These are phyloP conservation scores for Petrocephalus zakoni DNA, from an alignment of 2,113 vertebrate genomes.

Conservation along the genomic window DNA sequence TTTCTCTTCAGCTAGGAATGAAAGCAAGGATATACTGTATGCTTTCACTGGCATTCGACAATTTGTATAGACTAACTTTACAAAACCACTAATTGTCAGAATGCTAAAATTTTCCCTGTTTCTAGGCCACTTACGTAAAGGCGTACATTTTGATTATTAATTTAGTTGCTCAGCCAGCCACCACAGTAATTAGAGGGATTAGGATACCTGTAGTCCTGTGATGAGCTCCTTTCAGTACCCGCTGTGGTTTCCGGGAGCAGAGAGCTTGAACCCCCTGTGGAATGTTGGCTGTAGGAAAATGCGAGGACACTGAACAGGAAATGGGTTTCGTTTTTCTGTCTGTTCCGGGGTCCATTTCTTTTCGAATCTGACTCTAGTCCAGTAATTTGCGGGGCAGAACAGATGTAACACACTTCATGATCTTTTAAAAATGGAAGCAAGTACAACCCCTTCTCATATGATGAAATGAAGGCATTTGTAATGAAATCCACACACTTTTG, in stretches of 20 bases:
- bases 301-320: neutral
- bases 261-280: neutral
- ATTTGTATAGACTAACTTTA: neutral
- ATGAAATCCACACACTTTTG: neutral
- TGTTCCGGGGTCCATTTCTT: neutral
- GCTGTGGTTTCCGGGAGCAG: neutral
- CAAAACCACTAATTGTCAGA: neutral
- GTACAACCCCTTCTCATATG: neutral
- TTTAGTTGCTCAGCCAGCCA: neutral
- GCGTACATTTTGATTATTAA: constrained; percentile 6
- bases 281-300: neutral
- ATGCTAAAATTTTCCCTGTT: neutral
- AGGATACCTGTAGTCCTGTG: neutral
- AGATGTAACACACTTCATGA: neutral
- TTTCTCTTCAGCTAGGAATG: neutral
- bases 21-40: neutral
- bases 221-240: neutral
- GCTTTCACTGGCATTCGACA: neutral
- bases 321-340: neutral
- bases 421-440: neutral
- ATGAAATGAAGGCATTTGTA: neutral
- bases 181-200: constrained; percentile 1
- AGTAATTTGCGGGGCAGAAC: no score
- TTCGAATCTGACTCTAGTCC: neutral
- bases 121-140: neutral